Conservation (phyloP, 2,888 invertebrate genomes). For the Anoncus sp. region DNA sequence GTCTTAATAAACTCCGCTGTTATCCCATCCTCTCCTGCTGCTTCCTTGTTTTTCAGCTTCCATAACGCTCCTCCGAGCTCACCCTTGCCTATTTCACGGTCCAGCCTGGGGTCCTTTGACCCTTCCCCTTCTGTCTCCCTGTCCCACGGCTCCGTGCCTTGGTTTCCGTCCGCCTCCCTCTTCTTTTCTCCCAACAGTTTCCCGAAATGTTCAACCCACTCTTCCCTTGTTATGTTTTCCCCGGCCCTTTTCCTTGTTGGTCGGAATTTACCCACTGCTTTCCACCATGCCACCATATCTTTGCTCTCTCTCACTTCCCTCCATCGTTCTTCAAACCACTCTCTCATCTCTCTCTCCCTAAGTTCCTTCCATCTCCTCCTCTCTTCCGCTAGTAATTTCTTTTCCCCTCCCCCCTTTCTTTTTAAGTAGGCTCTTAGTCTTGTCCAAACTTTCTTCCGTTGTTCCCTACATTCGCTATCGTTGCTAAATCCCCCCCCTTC, state of each 20-base stretch:
- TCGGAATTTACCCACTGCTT: neutral
- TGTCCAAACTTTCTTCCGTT: neutral
- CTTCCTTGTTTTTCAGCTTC: neutral
- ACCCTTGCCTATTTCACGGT: neutral
- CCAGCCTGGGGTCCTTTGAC: neutral
- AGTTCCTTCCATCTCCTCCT: too few relatives aligned
- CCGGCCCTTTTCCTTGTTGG: neutral
- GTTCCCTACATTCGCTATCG: conserved; percentile 1
- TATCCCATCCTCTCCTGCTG: neutral
- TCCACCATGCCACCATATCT: neutral
- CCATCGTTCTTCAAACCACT: neutral
- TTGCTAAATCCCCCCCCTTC: neutral
- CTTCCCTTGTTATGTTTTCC: neutral
- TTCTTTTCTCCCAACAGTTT: neutral
- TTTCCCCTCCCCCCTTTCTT: too few relatives aligned
- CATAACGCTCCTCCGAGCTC: too few relatives aligned
- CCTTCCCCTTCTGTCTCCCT: too few relatives aligned
- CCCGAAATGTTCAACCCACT: conserved; percentile 6
- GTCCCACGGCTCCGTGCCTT: too few relatives aligned
- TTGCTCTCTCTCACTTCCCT: neutral
- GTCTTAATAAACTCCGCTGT: neutral
- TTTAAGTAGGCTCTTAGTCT: neutral
- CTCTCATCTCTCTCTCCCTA: too few relatives aligned
- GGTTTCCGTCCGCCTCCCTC: too few relatives aligned
- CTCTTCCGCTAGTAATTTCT: too few relatives aligned